Evolutionary conservation across 1,140 invertebrate genomes (phyloP).

Genomic region (Muscidifurax raptorellus): DNA sequence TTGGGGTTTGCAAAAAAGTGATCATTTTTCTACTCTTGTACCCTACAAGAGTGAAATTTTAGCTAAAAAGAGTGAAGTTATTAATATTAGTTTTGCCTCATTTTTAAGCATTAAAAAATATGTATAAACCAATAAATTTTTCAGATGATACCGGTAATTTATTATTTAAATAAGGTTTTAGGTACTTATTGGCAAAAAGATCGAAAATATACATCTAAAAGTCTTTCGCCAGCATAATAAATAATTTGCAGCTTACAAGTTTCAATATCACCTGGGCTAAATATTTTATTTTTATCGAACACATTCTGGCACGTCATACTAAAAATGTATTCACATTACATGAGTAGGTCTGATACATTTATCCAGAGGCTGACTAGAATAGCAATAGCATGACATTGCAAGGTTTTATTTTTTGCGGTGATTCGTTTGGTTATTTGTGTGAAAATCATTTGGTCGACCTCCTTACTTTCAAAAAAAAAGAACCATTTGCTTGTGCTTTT

Average conservation of each 20-base stretch:
- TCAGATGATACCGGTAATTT: neutral
- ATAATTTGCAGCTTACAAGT: neutral
- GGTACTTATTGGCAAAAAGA: too few species aligned
- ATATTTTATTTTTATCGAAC: neutral
- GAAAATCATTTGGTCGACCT: neutral
- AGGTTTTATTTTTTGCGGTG: neutral
- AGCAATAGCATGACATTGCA: neutral
- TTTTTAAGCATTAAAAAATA: neutral
- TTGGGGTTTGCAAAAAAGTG: slow-evolving; percentile 9
- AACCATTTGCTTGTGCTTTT: neutral
- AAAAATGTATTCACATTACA: neutral
- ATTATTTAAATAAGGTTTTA: too few species aligned
- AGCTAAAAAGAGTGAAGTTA: neutral
- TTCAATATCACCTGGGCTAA: neutral
- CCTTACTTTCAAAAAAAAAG: neutral
- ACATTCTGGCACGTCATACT: neutral
- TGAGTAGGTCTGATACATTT: neutral
- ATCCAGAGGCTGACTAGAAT: neutral
- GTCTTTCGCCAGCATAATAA: neutral
- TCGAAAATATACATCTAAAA: neutral
- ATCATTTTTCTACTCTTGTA: neutral
- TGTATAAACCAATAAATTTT: neutral
- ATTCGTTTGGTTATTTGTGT: neutral
- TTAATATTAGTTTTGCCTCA: neutral
- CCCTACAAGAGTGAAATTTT: neutral